Conservation (phyloP, 2,113 vertebrate species). For the Gobius niger region DNA sequence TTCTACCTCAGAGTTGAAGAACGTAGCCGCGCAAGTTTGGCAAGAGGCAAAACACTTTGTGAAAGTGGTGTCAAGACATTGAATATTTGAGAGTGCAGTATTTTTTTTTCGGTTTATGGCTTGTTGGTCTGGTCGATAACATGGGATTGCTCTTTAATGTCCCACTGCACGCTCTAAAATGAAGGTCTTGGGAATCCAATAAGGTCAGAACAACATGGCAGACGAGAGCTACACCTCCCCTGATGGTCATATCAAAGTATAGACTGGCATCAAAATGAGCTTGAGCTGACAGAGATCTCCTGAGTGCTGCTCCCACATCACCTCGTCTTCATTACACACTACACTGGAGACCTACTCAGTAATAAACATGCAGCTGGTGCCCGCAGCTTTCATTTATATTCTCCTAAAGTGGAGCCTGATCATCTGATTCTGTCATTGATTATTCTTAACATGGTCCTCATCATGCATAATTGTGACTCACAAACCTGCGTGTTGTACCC, state of each 20-base stretch:
- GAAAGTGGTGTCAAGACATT: conserved; percentile 25
- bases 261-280: conserved; percentile 40
- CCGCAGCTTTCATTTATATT: too few relatives aligned
- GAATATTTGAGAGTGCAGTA: conserved; percentile 21
- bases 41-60: neutral
- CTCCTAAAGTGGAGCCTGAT: too few relatives aligned
- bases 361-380: too few relatives aligned
- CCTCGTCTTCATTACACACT: conserved; percentile 54
- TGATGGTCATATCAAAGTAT: conserved; percentile 37
- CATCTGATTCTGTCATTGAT: too few relatives aligned
- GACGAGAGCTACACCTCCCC: conserved; percentile 16
- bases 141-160: conserved; percentile 19
- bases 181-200: conserved; percentile 31
- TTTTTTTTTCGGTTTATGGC: conserved; percentile 35
- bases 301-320: conserved; percentile 40
- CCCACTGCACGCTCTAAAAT: conserved; percentile 24
- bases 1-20: too few relatives aligned
- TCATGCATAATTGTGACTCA: too few relatives aligned
- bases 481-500: too few relatives aligned
- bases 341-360: neutral
- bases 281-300: conserved; percentile 39
- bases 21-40: too few relatives aligned
- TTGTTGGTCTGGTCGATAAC: conserved; percentile 48
- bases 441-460: too few relatives aligned
- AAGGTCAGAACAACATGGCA: conserved; percentile 33